phyloP scores from a whole-genome alignment of 1,140 invertebrate species.

The Stegodyphus mimosarum region DNA sequence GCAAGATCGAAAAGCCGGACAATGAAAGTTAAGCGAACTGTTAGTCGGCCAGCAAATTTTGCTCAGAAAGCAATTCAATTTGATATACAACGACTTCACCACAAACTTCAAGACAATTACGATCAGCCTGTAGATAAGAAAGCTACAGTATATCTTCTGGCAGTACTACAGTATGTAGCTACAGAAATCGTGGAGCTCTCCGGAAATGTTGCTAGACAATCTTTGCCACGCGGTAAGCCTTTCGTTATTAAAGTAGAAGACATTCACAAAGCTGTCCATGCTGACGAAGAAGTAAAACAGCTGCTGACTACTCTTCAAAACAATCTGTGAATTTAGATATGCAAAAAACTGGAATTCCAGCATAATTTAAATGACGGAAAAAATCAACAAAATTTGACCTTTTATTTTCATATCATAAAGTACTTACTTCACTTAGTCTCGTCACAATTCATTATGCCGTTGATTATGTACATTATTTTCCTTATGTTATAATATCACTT shows the following conservation, averaged over 20 bases:
- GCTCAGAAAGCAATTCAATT: neutral
- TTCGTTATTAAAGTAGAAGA: constrained; percentile 4
- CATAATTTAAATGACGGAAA: too few relatives aligned
- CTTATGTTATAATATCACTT: too few relatives aligned
- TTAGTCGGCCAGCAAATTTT: neutral
- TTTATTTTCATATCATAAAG: too few relatives aligned
- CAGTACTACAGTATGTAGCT: neutral
- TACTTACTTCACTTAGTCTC: too few relatives aligned
- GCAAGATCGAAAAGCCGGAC: too few relatives aligned
- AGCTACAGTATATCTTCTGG: neutral
- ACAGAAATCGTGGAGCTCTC: neutral
- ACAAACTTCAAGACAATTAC: neutral
- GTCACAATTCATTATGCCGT: too few relatives aligned
- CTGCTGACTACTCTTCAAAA: neutral
- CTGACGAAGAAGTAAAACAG: neutral
- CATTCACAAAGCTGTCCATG: neutral
- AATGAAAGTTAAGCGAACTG: too few relatives aligned
- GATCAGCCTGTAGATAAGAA: neutral
- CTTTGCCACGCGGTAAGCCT: neutral
- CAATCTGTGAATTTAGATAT: too few relatives aligned
- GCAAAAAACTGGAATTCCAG: too few relatives aligned
- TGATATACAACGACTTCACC: neutral
- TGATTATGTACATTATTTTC: too few relatives aligned
- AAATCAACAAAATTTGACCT: too few relatives aligned
- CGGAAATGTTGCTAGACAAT: neutral